These are phyloP conservation scores for Neodiprion lecontei DNA, from an alignment of 1,140 invertebrate species.

Conservation along the genomic window DNA sequence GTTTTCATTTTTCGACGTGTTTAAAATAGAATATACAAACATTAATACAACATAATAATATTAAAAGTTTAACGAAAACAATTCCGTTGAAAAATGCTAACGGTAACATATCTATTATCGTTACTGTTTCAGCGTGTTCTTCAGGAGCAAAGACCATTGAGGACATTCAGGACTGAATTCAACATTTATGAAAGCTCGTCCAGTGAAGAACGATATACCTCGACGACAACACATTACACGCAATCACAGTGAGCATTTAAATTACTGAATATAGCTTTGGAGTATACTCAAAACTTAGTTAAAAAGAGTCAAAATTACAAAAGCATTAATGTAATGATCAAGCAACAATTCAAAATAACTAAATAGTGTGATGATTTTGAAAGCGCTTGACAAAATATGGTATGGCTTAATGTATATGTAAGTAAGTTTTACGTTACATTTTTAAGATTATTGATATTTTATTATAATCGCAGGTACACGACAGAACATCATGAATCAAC, in stretches of 20 bases:
- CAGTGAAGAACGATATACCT: slow-evolving; percentile 68
- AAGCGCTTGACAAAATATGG: no score
- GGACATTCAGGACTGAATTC: slow-evolving; percentile 81
- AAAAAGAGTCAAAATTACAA: no score
- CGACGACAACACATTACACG: slow-evolving; percentile 66
- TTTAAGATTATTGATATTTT: slow-evolving; percentile 4
- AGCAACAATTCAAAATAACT: slow-evolving; percentile 9
- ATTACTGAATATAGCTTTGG: neutral
- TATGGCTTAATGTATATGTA: no score
- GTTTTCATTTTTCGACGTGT: neutral
- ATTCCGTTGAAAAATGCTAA: slow-evolving; percentile 38
- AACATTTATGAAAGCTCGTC: slow-evolving; percentile 74
- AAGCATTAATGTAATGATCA: neutral
- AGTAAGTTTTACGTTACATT: neutral
- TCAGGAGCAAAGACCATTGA: slow-evolving; percentile 74
- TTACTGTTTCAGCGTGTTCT: slow-evolving; percentile 63
- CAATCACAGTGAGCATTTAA: slow-evolving; percentile 63
- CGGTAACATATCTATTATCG: slow-evolving; percentile 47
- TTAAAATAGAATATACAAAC: slow-evolving; percentile 9
- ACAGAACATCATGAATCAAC: slow-evolving; percentile 47
- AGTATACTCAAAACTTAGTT: no score
- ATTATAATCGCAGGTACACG: slow-evolving; percentile 40
- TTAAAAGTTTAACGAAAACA: neutral
- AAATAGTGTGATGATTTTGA: neutral
- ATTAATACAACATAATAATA: neutral